Evolutionary conservation across 2,888 invertebrate species (phyloP), one percentile per base, ranked within the genome.

Genomic region (Volucella inflata): DNA sequence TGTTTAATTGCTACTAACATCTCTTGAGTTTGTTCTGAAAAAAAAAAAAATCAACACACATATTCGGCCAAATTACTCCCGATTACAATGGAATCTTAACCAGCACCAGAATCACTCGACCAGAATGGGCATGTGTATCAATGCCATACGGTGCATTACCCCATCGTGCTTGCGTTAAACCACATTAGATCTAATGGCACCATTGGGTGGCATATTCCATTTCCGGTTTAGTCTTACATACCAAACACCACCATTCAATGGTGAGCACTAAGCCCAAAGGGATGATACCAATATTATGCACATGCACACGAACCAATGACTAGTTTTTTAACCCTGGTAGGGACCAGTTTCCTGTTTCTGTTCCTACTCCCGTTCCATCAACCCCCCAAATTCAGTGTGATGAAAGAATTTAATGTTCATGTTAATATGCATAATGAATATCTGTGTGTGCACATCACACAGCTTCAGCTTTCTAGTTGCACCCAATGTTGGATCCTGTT

Each of bases 381-480:
- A 21, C 36, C 51, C 36, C 51, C 44, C 36, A 60, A 51, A 72
- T 72, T 72, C 16, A 62, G 62, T 57, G 62, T 64, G 77, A 55
- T 48, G 62, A 78, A 70, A 48, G 64, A 62, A 71, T 70, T 78
- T 60, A 46, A 55, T 62, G 57, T 62, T 21, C 46, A 46, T 44
- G 48, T 62, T 51, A 55, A 59, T 59, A 68, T 79, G 79, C 79
- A 79, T 79, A 79, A 79, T 72, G 79, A 72, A 72, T 72, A 79
- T 79, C 65, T 67, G 79, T 40, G 79, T 40, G 65, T 59, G 65
- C 64, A 65, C 59, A 65, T 50, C 59, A 59, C 50, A 30, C 30
- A 30, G 30, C 30, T 6, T 30, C 40, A 53, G 42, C 40, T 53
- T 64, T 48, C 36, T 46, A n/a, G 67, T 30, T 60, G 42, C 62